Conservation (phyloP, 2,113 vertebrate genomes). For the Anguilla japonica region DNA sequence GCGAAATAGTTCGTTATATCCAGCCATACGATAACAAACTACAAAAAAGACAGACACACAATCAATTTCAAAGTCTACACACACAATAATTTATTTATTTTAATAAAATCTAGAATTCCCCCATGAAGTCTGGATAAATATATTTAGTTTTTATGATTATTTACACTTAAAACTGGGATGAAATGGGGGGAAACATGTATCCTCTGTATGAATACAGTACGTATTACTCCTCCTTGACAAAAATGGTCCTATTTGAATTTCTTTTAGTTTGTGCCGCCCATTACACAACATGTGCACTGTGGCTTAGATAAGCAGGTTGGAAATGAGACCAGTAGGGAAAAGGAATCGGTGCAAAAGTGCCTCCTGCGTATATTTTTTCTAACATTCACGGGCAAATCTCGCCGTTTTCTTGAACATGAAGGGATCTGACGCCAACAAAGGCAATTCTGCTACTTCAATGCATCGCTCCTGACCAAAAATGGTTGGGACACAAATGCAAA, state of each 20-base stretch:
- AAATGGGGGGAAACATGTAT: neutral
- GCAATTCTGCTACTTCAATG: slow-evolving; percentile 62
- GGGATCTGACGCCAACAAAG: slow-evolving; percentile 44
- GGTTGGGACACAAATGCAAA: slow-evolving; percentile 40
- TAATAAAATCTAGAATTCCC: slow-evolving; percentile 6
- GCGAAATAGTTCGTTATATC: neutral
- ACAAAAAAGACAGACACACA: neutral
- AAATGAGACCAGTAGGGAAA: slow-evolving; percentile 61
- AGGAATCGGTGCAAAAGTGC: slow-evolving; percentile 72
- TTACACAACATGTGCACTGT: slow-evolving; percentile 40
- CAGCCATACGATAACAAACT: slow-evolving; percentile 21
- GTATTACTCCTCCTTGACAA: neutral
- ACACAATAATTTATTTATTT: neutral
- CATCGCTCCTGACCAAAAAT: slow-evolving; percentile 42
- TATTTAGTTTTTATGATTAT: neutral
- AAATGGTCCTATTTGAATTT: neutral
- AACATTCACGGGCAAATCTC: slow-evolving; percentile 53
- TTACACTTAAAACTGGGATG: neutral
- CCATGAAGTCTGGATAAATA: slow-evolving; percentile 16
- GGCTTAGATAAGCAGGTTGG: slow-evolving; percentile 44
- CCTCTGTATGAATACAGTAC: neutral
- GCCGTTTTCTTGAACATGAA: slow-evolving; percentile 48
- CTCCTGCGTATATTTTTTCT: slow-evolving; percentile 54
- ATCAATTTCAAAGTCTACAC: slow-evolving; percentile 20
- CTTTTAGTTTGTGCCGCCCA: slow-evolving; percentile 31